Evolutionary conservation across 2,113 vertebrate species (phyloP), one percentile per base, ranked within the genome.

Genomic region (Emydocephalus ijimae): DNA sequence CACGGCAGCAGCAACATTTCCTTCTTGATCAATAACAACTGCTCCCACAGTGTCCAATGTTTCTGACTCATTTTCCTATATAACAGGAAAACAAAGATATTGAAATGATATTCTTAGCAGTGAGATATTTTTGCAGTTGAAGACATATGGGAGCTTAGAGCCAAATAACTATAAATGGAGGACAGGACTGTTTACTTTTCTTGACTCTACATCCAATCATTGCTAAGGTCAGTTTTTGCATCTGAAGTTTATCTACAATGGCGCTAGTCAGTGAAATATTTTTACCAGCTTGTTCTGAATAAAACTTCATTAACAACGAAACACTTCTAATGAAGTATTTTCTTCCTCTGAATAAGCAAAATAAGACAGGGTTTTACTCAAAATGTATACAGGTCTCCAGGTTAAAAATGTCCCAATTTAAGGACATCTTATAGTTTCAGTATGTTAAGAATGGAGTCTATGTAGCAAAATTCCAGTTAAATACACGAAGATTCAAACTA

Each of bases 1-100:
- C 95, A 99, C 99, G 18, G 99, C 99, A 95, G 99, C 99, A 94
- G 99, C 99, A 10, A 99, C 99, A 39, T 99, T 99, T 93, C 99
- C 99, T 95, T 99, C 98, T 57, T 98, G 98, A 96, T 99, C 99
- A 91, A 99, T 98, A 92, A 99, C 99, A 87, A 99, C 98, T 85
- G 99, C 99, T 61, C 99, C 99, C 91, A 99, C 99, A 1, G 99
- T 99, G 96, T 99, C 99, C 95, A 99, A 95, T 92, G 98, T 98
- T 95, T 98, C 98, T 90, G 98, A 98, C 96, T 98, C 98, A 20
- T 99, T 99, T 96, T 98, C 98, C 98, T 99, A 93, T 8, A 95
- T 87, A 86, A 94, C 52, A 96, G 56, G 34, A 10, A 93, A 59
- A 87, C 45, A 61, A 50, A 85, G 43, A 26, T 21, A 18, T 29